These are phyloP conservation scores for Galbula dea DNA, from an alignment of 2,113 vertebrate species.

Conservation along the genomic window DNA sequence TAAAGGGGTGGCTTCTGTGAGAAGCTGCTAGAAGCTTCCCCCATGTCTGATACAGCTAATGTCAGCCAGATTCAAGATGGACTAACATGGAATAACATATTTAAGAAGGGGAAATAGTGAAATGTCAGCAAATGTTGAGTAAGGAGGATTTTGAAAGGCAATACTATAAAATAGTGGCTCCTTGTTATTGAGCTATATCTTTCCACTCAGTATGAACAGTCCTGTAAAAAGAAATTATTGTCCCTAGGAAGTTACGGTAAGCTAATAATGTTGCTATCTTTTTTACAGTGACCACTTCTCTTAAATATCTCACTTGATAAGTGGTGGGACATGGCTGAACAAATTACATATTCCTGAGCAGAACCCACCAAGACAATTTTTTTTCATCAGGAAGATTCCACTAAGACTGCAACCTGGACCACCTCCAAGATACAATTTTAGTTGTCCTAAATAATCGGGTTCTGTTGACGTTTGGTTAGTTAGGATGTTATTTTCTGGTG, in stretches of 20 bases:
- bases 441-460: not conserved
- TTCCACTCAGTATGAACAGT: too few relatives aligned
- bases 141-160: too few relatives aligned
- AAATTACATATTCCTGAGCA: not conserved
- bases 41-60: too few relatives aligned
- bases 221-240: too few relatives aligned
- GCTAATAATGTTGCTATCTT: conserved; percentile 24
- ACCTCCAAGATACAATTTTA: not conserved
- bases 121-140: too few relatives aligned
- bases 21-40: too few relatives aligned
- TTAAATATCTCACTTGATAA: not conserved
- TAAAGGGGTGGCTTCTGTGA: too few relatives aligned
- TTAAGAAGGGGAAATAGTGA: not conserved
- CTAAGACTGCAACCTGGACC: not conserved
- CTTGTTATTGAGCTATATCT: too few relatives aligned
- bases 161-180: too few relatives aligned
- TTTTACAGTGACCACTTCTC: conserved; percentile 3
- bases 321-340: not conserved
- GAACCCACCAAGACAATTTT: not conserved
- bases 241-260: conserved; percentile 17
- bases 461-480: not conserved
- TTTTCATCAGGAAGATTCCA: not conserved
- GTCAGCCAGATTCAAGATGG: not conserved
- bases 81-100: not conserved
- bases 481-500: not conserved